Conservation (phyloP, 2,113 vertebrate genomes). For the Hypomesus transpacificus region DNA sequence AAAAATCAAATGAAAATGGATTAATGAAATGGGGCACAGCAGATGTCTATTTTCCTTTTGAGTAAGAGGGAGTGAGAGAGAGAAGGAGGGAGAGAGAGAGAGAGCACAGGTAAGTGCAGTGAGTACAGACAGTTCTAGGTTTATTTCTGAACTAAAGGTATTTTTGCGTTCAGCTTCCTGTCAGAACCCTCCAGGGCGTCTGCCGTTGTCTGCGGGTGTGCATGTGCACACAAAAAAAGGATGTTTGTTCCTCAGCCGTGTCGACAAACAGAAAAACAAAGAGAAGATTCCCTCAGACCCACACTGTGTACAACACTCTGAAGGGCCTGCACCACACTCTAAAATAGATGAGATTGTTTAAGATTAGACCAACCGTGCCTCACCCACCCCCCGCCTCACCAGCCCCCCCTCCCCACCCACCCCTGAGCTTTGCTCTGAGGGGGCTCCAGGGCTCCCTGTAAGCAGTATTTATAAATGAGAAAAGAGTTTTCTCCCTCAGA, state of each 20-base stretch:
- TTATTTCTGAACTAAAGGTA: constrained; percentile 43
- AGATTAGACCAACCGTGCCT: constrained; percentile 22
- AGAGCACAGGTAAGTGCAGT: constrained; percentile 30
- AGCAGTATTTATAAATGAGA: constrained; percentile 55
- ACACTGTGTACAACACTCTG: constrained; percentile 12
- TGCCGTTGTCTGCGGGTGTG: neutral
- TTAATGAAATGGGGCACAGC: constrained; percentile 25
- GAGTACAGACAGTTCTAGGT: constrained; percentile 27
- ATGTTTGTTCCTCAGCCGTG: neutral
- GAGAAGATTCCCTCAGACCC: constrained; percentile 25
- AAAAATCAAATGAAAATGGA: constrained; percentile 33
- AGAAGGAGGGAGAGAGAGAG: constrained; percentile 25
- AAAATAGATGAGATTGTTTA: constrained; percentile 44
- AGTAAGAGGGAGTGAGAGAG: constrained; percentile 22
- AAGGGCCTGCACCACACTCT: constrained; percentile 16
- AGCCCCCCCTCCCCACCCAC: constrained; percentile 24
- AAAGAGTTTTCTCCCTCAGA: constrained; percentile 10
- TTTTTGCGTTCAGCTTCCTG: constrained; percentile 39
- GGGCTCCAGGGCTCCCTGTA: constrained; percentile 48
- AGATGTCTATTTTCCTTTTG: constrained; percentile 16
- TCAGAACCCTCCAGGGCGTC: neutral
- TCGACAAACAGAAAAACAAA: neutral
- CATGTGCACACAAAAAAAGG: neutral
- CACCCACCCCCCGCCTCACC: neutral
- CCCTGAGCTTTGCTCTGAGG: constrained; percentile 25